phyloP scores from a whole-genome alignment of 2,113 vertebrate species.

The Oncorhynchus keta region DNA sequence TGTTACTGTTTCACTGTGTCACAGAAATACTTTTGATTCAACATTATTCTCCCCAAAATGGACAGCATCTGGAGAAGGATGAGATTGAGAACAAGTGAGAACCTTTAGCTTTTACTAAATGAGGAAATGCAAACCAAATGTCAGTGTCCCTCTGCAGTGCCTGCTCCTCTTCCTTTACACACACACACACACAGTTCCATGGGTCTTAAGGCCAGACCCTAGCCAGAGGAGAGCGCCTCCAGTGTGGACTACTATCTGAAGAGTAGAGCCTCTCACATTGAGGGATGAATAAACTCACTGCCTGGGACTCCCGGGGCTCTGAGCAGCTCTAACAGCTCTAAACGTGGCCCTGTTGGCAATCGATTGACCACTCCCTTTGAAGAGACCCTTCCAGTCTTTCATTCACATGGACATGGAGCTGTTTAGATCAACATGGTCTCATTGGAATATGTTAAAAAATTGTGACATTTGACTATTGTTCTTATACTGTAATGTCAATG shows the following conservation, averaged over 20 bases:
- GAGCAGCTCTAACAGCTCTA: neutral
- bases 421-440: too few species aligned
- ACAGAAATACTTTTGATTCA: neutral
- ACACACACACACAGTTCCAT: too few species aligned
- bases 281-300: slow-evolving; percentile 4
- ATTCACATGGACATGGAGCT: neutral
- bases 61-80: neutral
- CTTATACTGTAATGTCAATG: too few species aligned
- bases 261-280: neutral
- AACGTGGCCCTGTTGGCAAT: neutral
- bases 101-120: slow-evolving; percentile 5
- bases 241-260: neutral
- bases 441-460: too few species aligned
- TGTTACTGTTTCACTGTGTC: neutral
- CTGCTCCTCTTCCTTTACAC: too few species aligned
- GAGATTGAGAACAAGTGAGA: neutral
- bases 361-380: neutral
- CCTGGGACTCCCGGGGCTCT: neutral
- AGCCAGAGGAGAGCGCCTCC: slow-evolving; percentile 1
- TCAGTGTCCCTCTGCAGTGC: slow-evolving; percentile 13
- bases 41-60: neutral
- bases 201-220: neutral
- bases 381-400: neutral
- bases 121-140: slow-evolving; percentile 32
- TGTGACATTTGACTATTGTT: too few species aligned